Conservation (phyloP, 2,113 vertebrate genomes). For the Alectura lathami region DNA sequence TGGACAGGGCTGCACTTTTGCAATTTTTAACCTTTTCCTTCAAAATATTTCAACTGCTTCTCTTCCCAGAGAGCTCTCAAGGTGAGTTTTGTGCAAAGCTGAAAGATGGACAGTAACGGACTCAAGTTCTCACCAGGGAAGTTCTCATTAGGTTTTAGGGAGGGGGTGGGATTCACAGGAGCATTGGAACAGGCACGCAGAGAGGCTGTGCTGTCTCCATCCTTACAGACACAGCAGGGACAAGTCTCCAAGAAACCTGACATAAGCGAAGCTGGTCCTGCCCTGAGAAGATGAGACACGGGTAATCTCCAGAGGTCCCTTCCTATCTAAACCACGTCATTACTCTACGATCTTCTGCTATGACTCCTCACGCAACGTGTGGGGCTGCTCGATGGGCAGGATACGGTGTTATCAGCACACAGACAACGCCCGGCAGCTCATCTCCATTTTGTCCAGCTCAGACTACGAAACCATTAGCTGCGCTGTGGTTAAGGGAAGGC, state of each 20-base stretch:
- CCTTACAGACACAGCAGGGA: background rate
- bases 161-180: background rate
- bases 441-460: background rate
- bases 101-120: background rate
- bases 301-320: background rate
- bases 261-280: background rate
- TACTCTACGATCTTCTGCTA: background rate
- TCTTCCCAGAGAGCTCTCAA: background rate
- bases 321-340: background rate
- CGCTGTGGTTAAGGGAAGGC: background rate
- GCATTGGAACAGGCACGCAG: background rate
- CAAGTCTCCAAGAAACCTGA: background rate
- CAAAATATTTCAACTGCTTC: background rate
- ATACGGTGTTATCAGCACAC: background rate
- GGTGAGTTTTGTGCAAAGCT: background rate
- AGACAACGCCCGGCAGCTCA: background rate
- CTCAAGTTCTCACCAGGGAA: background rate
- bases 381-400: background rate
- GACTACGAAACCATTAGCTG: fast-evolving
- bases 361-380: background rate
- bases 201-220: background rate
- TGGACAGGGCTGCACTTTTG: background rate
- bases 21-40: background rate
- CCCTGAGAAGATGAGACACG: background rate
- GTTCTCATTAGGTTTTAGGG: background rate